A percentile compares a stretch with the other conserved stretches of the same genome.
phyloP scores from a whole-genome alignment of 2,888 invertebrate genomes.

The Phania funesta region DNA sequence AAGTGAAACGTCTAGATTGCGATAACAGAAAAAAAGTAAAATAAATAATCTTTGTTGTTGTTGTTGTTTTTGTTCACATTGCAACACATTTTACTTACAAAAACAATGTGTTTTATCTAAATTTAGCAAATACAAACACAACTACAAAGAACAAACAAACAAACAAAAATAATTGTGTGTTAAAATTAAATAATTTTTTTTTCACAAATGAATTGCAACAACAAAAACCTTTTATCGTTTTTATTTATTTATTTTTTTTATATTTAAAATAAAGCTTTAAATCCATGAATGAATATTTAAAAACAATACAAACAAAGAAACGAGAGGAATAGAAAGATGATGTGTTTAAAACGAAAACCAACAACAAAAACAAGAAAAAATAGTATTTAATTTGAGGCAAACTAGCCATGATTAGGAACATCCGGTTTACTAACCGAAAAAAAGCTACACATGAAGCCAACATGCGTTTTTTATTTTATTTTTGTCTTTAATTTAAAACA shows the following conservation, averaged over 20 bases:
- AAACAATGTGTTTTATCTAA: conserved; percentile 38
- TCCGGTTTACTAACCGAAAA: conserved; percentile 80
- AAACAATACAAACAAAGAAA: conserved; percentile 14
- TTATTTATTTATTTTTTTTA: background rate
- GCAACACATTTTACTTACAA: conserved; percentile 35
- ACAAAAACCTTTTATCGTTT: conserved; percentile 36
- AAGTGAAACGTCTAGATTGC: conserved; percentile 53
- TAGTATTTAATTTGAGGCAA: conserved; percentile 80
- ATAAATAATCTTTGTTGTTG: conserved; percentile 23
- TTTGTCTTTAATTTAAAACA: conserved; percentile 7
- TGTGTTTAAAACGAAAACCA: conserved; percentile 24
- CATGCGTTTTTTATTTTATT: conserved; percentile 51
- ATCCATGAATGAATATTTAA: conserved; percentile 50
- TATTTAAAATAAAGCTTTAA: conserved; percentile 38
- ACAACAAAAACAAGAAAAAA: conserved; percentile 50
- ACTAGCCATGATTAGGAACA: conserved; percentile 80
- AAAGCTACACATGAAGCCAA: conserved; percentile 66
- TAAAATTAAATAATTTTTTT: conserved; percentile 11
- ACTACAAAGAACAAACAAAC: background rate
- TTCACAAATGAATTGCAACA: background rate
- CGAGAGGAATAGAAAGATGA: conserved; percentile 43
- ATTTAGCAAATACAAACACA: background rate
- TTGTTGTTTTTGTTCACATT: conserved; percentile 16
- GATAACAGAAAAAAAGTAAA: conserved; percentile 37
- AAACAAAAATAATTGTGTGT: background rate